Percentiles rank a stretch among this genome's conserved stretches.
Evolutionary conservation across 2,113 vertebrate genomes (phyloP).

Genomic region (Odontesthes bonariensis): DNA sequence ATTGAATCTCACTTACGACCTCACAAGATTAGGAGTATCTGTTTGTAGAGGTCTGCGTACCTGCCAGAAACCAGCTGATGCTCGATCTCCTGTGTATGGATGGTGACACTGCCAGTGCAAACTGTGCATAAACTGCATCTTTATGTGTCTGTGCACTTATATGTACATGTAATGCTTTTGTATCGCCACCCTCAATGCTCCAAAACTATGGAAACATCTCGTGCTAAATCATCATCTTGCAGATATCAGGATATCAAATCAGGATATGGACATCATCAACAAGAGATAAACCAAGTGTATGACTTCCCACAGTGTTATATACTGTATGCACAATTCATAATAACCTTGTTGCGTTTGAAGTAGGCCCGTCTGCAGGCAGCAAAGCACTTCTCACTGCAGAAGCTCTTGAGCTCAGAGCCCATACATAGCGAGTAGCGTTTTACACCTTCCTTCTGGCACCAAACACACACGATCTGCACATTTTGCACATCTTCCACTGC

Average conservation of each 20-base stretch:
- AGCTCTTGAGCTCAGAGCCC: constrained; percentile 99
- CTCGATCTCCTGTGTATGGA: constrained; percentile 3
- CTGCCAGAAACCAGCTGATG: constrained; percentile 45
- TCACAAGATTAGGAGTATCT: constrained; percentile 48
- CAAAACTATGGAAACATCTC: no score
- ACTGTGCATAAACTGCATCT: constrained; percentile 6
- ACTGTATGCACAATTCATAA: background rate
- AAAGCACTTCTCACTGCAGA: constrained; percentile 99
- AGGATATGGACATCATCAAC: background rate
- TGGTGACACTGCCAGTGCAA: constrained; percentile 10
- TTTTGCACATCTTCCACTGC: constrained; percentile 96
- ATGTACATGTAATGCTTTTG: background rate
- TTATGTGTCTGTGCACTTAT: background rate
- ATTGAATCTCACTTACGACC: constrained; percentile 55
- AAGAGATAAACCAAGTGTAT: background rate
- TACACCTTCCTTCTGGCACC: constrained; percentile 99
- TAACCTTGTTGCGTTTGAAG: constrained; percentile 99
- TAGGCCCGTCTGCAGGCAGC: constrained; percentile 97
- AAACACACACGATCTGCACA: constrained; percentile 98
- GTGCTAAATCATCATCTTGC: no score
- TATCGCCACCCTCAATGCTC: no score
- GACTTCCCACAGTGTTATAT: background rate
- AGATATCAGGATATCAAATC: background rate
- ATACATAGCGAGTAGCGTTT: constrained; percentile 98
- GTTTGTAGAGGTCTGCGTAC: constrained; percentile 55